Evolutionary conservation across 2,888 invertebrate species (phyloP).

Genomic region (Andrena bucephala): DNA sequence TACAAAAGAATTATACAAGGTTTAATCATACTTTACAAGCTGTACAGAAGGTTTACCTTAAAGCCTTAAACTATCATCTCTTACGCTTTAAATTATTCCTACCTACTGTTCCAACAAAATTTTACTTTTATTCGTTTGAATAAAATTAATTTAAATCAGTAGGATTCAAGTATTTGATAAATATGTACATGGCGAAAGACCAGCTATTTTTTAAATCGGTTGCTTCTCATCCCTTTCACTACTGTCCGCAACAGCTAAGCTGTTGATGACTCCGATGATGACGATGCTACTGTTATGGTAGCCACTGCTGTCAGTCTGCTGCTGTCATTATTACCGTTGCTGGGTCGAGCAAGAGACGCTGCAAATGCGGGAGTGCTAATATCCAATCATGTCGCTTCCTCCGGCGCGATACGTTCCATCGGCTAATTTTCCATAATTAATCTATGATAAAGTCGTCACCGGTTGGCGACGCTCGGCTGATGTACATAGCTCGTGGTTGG

Average conservation of each 20-base stretch:
- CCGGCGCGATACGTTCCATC: slow-evolving; percentile 74
- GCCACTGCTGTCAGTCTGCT: slow-evolving; percentile 29
- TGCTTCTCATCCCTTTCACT: slow-evolving; percentile 27
- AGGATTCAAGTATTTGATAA: not conserved
- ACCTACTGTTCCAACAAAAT: not conserved
- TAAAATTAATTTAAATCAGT: no score
- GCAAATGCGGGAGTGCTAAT: slow-evolving; percentile 74
- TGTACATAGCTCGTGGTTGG: slow-evolving; percentile 21
- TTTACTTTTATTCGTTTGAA: not conserved
- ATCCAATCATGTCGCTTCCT: slow-evolving; percentile 79
- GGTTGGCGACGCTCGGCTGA: slow-evolving; percentile 24
- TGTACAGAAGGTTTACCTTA: not conserved
- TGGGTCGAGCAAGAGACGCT: slow-evolving; percentile 51
- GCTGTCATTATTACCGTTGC: slow-evolving; percentile 41
- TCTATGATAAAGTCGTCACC: slow-evolving; percentile 72
- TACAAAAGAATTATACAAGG: not conserved
- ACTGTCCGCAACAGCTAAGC: slow-evolving; percentile 24
- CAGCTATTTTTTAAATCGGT: not conserved
- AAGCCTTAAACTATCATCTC: not conserved
- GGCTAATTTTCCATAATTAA: slow-evolving; percentile 78
- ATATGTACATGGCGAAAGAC: not conserved
- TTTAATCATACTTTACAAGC: not conserved
- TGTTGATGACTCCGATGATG: slow-evolving; percentile 58
- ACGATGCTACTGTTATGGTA: slow-evolving; percentile 52
- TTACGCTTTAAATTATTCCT: not conserved